Evolutionary conservation across 92 coral and sea anemone genomes (phyloP).

Genomic region (Epizoanthus ramosus): DNA sequence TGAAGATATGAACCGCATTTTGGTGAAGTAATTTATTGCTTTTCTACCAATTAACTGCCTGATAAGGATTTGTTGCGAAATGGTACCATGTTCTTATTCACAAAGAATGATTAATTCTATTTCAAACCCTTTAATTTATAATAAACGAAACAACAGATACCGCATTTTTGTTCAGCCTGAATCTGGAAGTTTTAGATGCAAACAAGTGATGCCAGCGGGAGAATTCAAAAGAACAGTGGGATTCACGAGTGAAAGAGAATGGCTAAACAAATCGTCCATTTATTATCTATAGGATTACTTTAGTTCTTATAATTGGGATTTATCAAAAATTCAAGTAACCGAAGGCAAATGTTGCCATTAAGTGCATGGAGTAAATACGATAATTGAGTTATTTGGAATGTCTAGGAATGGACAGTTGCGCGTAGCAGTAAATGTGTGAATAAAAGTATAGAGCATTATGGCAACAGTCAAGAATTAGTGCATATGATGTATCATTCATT

Average conservation of each 20-base stretch:
- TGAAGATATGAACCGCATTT: background rate
- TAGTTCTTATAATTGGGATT: background rate
- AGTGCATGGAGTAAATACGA: too few species aligned
- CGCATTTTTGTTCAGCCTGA: background rate
- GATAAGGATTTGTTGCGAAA: too few species aligned
- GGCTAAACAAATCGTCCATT: background rate
- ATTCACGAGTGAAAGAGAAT: background rate
- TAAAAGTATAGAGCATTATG: too few species aligned
- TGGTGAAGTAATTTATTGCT: background rate
- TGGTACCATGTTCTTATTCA: too few species aligned
- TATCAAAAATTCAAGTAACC: background rate
- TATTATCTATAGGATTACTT: background rate
- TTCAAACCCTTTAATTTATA: background rate
- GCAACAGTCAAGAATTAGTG: too few species aligned
- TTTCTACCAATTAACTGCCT: background rate
- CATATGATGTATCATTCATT: too few species aligned
- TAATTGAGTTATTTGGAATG: too few species aligned
- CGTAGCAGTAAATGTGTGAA: too few species aligned
- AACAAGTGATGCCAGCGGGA: background rate
- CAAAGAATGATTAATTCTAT: background rate
- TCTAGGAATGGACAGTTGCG: too few species aligned
- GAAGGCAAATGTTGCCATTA: too few species aligned
- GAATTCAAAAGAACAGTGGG: conserved; percentile 14
- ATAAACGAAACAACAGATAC: background rate
- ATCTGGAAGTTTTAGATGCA: background rate